These are phyloP conservation scores for Prunella strophiata DNA, from an alignment of 2,797 vertebrate species.

Conservation along the genomic window DNA sequence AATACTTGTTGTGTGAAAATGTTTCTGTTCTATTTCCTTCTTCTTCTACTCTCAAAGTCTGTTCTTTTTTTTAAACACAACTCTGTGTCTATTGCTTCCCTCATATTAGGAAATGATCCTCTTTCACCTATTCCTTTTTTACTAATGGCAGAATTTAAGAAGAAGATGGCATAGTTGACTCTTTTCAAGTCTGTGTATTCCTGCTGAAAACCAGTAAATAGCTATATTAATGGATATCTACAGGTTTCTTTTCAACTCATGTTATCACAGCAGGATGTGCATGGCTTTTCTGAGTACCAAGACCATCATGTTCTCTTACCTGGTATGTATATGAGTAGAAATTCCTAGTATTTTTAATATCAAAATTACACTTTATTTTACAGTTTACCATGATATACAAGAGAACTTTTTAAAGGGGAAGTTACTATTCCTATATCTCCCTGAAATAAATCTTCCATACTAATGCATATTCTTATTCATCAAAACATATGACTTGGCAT, in stretches of 20 bases:
- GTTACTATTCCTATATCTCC: background rate
- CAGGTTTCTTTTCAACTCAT: background rate
- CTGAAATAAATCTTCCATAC: background rate
- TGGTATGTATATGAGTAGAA: background rate
- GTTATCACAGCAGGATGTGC: background rate
- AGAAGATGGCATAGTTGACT: background rate
- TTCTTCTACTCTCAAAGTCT: background rate
- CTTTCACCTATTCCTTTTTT: background rate
- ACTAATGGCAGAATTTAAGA: background rate
- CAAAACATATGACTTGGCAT: background rate
- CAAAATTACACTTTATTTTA: background rate
- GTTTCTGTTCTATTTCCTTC: background rate
- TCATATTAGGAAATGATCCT: background rate
- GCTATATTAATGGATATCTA: background rate
- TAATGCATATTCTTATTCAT: background rate
- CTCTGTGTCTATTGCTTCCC: background rate
- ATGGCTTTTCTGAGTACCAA: background rate
- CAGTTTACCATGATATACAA: background rate
- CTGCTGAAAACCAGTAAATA: background rate
- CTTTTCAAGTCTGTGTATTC: background rate
- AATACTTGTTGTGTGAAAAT: background rate
- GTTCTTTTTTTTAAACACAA: background rate
- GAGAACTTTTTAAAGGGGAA: background rate
- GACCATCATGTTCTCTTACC: background rate
- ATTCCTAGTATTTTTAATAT: background rate